Conservation (phyloP, 2,797 vertebrate species). For the Oreortyx pictus region DNA sequence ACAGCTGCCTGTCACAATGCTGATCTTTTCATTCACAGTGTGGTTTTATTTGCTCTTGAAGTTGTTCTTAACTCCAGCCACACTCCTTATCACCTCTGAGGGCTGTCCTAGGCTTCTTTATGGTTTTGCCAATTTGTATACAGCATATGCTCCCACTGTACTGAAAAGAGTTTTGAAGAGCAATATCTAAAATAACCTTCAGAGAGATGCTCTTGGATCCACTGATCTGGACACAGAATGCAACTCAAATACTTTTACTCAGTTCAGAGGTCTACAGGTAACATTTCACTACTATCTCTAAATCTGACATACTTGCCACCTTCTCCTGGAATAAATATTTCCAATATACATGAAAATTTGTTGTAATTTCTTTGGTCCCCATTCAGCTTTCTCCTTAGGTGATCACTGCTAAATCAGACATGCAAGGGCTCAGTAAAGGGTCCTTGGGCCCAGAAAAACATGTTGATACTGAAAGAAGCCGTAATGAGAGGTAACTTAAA, state of each 20-base stretch:
- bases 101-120: too few species aligned
- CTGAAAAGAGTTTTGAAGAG: not conserved
- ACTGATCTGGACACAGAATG: not conserved
- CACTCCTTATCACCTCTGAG: too few species aligned
- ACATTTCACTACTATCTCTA: not conserved
- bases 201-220: not conserved
- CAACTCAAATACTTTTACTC: not conserved
- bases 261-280: not conserved
- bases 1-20: too few species aligned
- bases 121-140: too few species aligned
- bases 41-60: too few species aligned
- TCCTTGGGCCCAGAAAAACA: not conserved
- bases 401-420: not conserved
- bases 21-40: too few species aligned
- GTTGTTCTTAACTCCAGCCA: too few species aligned
- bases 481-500: not conserved
- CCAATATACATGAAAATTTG: not conserved
- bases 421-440: not conserved
- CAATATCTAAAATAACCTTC: not conserved
- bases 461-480: not conserved
- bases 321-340: not conserved
- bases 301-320: not conserved
- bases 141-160: too few species aligned
- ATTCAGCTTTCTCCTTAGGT: not conserved
- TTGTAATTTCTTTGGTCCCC: fast-evolving